A percentile compares a stretch with the other conserved stretches of the same genome.
phyloP scores from a whole-genome alignment of 2,888 invertebrate species.

The Athalia circularis region DNA sequence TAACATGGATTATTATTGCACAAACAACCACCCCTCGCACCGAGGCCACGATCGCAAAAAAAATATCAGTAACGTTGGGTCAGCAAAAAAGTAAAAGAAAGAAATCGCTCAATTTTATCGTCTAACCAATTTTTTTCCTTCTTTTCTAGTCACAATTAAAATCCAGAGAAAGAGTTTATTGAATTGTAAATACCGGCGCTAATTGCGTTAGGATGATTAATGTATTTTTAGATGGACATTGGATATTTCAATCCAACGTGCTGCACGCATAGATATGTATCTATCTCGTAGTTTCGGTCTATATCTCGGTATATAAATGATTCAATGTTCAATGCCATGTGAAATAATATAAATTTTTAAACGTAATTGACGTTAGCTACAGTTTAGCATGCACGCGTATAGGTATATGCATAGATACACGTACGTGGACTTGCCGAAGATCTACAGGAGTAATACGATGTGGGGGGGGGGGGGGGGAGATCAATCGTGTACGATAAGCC shows the following conservation, averaged over 20 bases:
- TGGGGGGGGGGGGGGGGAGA: too few relatives aligned
- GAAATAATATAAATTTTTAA: constrained; percentile 22
- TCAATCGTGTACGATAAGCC: too few relatives aligned
- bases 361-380: background rate
- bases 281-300: background rate
- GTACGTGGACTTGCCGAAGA: too few relatives aligned
- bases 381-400: too few relatives aligned
- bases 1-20: background rate
- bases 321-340: constrained; percentile 22
- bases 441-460: too few relatives aligned
- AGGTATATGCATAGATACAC: too few relatives aligned
- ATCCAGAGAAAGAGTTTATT: constrained; percentile 13
- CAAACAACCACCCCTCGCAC: too few relatives aligned
- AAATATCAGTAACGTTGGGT: background rate
- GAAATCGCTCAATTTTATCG: background rate
- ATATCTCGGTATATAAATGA: constrained; percentile 6
- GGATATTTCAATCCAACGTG: constrained; percentile 28
- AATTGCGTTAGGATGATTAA: constrained; percentile 28
- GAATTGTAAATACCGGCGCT: constrained; percentile 4
- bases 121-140: too few relatives aligned
- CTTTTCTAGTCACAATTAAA: background rate
- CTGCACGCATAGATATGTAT: background rate
- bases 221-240: background rate
- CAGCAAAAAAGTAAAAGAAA: background rate
- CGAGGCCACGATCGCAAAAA: background rate